Evolutionary conservation across 2,797 vertebrate species (phyloP), one percentile per base, ranked within the genome.

Genomic region (Acrocephalus scirpaceus): DNA sequence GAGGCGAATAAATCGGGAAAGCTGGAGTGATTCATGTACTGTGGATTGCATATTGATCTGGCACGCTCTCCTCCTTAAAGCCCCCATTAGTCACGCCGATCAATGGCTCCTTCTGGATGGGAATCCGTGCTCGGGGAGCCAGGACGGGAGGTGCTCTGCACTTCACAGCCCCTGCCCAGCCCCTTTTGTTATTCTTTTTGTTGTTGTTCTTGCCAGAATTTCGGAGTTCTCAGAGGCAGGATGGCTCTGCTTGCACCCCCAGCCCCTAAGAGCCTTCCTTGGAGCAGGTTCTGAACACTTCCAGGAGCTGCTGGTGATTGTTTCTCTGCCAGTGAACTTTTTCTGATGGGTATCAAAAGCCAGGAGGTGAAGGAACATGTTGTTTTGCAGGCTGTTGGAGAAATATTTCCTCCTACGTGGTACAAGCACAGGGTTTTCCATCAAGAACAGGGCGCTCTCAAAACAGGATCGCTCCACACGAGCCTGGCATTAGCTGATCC

Each of bases 1-100:
- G 93, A 95, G 87, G 80, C 66, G 94, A 97, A 96, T 96, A 96
- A 97, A 97, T 96, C 30, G 96, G 96, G 90, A 81, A 51, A 95
- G 93, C 96, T 29, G 80, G 38, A 89, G 90, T 96, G 97, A 96
- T 97, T 96, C 96, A 95, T 94, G 92, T 74, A 84, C 93, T 92
- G 86, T 66, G 96, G 94, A 92, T 95, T 94, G 96, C 76, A 79
- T 91, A 96, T 97, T 80, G 96, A 97, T 96, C 95, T 54, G 86
- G 93, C 95, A 95, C 88, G 67, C 93, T 96, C 90, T 71, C 69
- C 87, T 88, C 88, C 75, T 81, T 14, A 44, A 74, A 95, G 92
- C 67, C 92, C 92, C 90, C 89, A 86, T 97, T 69, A 70, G 85
- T 96, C 97, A 93, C 10, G 30, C 19, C 15, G 69, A 95, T 97